These are phyloP conservation scores for Melanargia galathea DNA, from an alignment of 2,888 invertebrate genomes.

Conservation along the genomic window DNA sequence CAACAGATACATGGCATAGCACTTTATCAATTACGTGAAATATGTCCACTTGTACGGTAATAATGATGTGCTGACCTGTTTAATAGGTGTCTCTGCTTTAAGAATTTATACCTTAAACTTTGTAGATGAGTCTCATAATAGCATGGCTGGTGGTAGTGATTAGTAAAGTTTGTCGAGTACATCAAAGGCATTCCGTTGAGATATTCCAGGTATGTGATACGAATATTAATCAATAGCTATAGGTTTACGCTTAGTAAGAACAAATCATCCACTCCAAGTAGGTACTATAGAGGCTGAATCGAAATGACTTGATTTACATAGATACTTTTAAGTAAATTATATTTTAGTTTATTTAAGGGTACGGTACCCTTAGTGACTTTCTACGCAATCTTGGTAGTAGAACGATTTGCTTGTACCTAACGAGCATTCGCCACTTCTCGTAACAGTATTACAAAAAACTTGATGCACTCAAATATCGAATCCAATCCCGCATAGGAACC, in stretches of 20 bases:
- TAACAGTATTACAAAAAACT: too few species aligned
- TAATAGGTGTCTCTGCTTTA: background rate
- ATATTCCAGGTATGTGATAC: conserved; percentile 9
- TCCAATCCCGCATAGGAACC: too few species aligned
- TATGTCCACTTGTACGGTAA: conserved; percentile 21
- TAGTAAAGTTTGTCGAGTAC: conserved; percentile 11
- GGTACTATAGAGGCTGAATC: background rate
- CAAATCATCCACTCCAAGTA: background rate
- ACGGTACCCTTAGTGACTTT: too few species aligned
- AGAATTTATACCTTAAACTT: background rate
- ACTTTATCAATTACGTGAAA: conserved; percentile 21
- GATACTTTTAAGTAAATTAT: too few species aligned
- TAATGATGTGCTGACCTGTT: conserved; percentile 12
- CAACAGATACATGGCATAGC: conserved; percentile 2
- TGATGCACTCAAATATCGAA: too few species aligned
- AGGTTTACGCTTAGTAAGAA: background rate
- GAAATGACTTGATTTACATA: too few species aligned
- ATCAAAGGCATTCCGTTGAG: conserved; percentile 14
- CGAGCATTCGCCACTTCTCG: too few species aligned
- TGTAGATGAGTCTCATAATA: background rate
- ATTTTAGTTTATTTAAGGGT: too few species aligned
- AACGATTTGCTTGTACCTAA: too few species aligned
- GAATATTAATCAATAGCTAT: background rate
- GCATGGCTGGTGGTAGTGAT: conserved; percentile 4
- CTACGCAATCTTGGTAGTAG: too few species aligned